Evolutionary conservation across 2,113 vertebrate species (phyloP).

Genomic region (Notechis scutatus): DNA sequence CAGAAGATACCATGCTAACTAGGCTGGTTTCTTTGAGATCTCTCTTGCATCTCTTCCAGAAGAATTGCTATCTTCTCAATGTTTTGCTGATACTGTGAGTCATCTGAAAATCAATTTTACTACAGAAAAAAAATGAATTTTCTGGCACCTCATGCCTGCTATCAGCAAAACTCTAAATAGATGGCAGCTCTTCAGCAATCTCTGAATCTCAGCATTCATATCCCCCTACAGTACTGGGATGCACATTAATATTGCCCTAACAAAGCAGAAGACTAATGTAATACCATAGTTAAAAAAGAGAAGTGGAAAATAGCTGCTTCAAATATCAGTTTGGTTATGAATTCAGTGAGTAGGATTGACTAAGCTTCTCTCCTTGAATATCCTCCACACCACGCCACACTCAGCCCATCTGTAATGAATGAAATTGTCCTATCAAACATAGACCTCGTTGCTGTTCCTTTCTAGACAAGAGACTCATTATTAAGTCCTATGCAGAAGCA

Average conservation of each 20-base stretch:
- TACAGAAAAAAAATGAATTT: neutral
- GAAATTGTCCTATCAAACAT: neutral
- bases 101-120: neutral
- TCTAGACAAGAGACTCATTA: neutral
- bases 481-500: neutral
- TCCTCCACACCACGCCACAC: neutral
- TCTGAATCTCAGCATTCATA: neutral
- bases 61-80: constrained; percentile 7
- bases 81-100: neutral
- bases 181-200: neutral
- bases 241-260: neutral
- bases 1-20: constrained; percentile 15
- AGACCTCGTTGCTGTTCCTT: neutral
- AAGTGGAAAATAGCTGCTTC: neutral
- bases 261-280: neutral
- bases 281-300: neutral
- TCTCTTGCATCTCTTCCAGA: constrained; percentile 19
- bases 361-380: neutral
- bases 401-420: neutral
- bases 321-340: neutral
- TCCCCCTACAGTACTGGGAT: neutral
- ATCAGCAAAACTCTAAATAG: neutral
- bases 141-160: neutral
- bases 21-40: neutral
- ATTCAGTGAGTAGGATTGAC: neutral